phyloP scores from a whole-genome alignment of 1,140 invertebrate genomes.

The Chrysomallon squamiferum region DNA sequence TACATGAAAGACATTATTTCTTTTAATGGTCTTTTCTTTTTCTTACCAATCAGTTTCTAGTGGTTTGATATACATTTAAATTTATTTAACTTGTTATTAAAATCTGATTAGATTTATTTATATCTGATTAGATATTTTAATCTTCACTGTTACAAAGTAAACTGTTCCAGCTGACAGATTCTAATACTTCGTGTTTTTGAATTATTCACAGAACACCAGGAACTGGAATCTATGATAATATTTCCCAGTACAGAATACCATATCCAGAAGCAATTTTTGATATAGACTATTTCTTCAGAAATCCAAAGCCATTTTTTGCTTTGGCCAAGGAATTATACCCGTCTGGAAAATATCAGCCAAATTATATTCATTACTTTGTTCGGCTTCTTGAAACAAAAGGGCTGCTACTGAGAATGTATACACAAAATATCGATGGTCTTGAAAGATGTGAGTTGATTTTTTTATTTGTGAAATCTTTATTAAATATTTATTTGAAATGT shows the following conservation, averaged over 20 bases:
- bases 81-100: too few relatives aligned
- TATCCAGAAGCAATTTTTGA: conserved; percentile 97
- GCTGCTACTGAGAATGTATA: conserved; percentile 62
- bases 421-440: conserved; percentile 66
- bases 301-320: conserved; percentile 64
- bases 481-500: too few relatives aligned
- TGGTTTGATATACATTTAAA: too few relatives aligned
- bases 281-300: conserved; percentile 67
- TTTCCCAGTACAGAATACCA: conserved; percentile 89
- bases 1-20: too few relatives aligned
- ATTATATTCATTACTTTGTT: conserved; percentile 63
- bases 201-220: conserved; percentile 83
- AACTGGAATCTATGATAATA: conserved; percentile 90
- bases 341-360: conserved; percentile 62
- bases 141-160: too few relatives aligned
- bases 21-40: too few relatives aligned
- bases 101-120: too few relatives aligned
- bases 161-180: too few relatives aligned
- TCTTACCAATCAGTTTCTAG: too few relatives aligned
- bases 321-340: conserved; percentile 65
- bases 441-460: conserved; percentile 61
- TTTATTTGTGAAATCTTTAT: too few relatives aligned
- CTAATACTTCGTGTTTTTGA: too few relatives aligned
- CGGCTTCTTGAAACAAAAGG: conserved; percentile 59
- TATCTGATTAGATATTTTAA: too few relatives aligned